Evolutionary conservation across 2,113 vertebrate genomes (phyloP).

Genomic region (Perccottus glenii): DNA sequence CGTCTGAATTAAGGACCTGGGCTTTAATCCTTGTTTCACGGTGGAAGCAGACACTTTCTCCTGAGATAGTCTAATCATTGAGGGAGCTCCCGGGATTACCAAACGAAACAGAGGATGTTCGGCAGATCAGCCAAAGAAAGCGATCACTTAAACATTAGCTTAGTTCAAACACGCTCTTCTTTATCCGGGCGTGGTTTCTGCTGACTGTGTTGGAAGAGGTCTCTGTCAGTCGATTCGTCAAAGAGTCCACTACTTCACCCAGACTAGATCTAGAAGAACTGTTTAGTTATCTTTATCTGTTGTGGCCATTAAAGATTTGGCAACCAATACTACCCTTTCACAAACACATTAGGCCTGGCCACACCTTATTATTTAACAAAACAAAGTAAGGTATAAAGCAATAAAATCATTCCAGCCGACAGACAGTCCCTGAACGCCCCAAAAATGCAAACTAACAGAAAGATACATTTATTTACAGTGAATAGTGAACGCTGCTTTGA

Average conservation of each 20-base stretch:
- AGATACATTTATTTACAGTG: neutral
- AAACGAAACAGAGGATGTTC: constrained; percentile 29
- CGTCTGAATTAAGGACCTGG: constrained; percentile 32
- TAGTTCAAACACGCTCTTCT: neutral
- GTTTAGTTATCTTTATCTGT: too few relatives aligned
- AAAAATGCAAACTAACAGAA: neutral
- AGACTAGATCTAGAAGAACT: too few relatives aligned
- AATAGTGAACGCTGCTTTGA: neutral
- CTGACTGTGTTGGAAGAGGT: neutral
- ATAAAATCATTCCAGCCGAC: too few relatives aligned
- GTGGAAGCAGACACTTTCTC: constrained; percentile 29
- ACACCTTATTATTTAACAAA: too few relatives aligned
- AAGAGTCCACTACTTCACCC: too few relatives aligned
- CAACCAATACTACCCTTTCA: too few relatives aligned
- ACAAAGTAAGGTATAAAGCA: too few relatives aligned
- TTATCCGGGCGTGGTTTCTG: neutral
- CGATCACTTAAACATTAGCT: neutral
- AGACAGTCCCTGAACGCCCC: too few relatives aligned
- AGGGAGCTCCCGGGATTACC: constrained; percentile 44
- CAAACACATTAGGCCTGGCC: too few relatives aligned
- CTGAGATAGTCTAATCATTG: constrained; percentile 45
- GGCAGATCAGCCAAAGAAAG: constrained; percentile 17
- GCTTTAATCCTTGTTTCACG: constrained; percentile 42
- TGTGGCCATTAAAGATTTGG: too few relatives aligned
- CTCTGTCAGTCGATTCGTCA: neutral